phyloP scores from a whole-genome alignment of 2,797 vertebrate species.

The Galagoides demidoff region DNA sequence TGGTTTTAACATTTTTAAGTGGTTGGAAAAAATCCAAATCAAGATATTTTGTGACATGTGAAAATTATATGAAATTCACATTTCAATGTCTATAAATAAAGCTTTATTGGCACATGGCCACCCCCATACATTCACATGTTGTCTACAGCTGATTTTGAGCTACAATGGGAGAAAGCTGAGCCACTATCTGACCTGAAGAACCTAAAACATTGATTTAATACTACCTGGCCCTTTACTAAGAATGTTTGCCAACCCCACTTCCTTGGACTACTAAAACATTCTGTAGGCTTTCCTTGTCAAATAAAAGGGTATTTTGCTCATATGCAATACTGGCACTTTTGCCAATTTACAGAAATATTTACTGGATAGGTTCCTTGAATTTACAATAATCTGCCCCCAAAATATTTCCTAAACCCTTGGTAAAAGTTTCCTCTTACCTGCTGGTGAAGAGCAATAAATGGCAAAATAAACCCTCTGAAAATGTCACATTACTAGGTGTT shows the following conservation, averaged over 20 bases:
- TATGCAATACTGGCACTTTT: neutral
- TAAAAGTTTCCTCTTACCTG: neutral
- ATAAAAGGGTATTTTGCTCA: neutral
- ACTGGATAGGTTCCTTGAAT: neutral
- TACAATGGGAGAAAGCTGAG: neutral
- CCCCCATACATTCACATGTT: rapidly evolving
- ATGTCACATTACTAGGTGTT: rapidly evolving
- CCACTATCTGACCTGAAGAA: neutral
- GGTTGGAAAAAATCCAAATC: neutral
- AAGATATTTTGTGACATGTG: slow-evolving; percentile 9
- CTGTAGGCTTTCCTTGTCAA: neutral
- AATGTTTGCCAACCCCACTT: neutral
- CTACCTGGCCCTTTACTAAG: neutral
- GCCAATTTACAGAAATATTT: neutral
- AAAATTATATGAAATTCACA: neutral
- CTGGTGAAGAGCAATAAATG: too few species aligned
- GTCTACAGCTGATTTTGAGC: neutral
- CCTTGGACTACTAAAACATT: neutral
- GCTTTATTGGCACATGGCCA: neutral
- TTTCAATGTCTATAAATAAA: neutral
- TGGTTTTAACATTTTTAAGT: neutral
- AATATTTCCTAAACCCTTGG: neutral
- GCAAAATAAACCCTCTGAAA: neutral
- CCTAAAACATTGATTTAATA: neutral
- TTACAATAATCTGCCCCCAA: neutral